phyloP scores from a whole-genome alignment of 2,888 invertebrate species.

The Pegoplata infirma region DNA sequence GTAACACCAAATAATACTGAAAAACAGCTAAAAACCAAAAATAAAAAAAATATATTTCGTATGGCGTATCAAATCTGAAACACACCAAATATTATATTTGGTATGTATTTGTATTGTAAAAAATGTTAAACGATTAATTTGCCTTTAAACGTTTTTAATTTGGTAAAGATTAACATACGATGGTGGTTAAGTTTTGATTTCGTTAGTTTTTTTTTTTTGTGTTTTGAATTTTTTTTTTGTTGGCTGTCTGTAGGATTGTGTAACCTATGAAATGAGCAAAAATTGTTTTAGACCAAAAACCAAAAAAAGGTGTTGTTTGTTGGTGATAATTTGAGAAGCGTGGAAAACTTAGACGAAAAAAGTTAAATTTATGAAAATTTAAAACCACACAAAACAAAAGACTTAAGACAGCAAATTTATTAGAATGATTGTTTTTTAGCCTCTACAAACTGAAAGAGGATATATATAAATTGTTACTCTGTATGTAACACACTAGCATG shows the following conservation, averaged over 20 bases:
- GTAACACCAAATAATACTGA: neutral
- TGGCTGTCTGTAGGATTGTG: slow-evolving; percentile 16
- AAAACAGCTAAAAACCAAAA: neutral
- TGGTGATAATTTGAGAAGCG: slow-evolving; percentile 62
- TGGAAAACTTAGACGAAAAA: slow-evolving; percentile 37
- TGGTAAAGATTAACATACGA: slow-evolving; percentile 30
- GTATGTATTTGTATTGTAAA: slow-evolving; percentile 57
- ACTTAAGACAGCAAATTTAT: slow-evolving; percentile 51
- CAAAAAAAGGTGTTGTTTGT: slow-evolving; percentile 54
- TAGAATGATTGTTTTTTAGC: neutral
- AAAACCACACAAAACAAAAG: slow-evolving; percentile 44
- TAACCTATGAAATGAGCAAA: slow-evolving; percentile 7
- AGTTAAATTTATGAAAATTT: neutral
- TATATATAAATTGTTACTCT: no score
- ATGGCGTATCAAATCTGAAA: slow-evolving; percentile 49
- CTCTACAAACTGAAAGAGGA: no score
- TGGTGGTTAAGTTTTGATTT: slow-evolving; percentile 14
- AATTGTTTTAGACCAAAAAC: slow-evolving; percentile 9
- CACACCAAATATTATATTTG: slow-evolving; percentile 1
- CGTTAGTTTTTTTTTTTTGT: slow-evolving; percentile 1
- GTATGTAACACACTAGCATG: no score
- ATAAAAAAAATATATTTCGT: neutral
- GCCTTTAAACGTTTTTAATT: slow-evolving; percentile 67
- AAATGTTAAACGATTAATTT: slow-evolving; percentile 73
- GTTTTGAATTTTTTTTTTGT: neutral